Percentiles rank a stretch among this genome's conserved stretches.
Conservation (phyloP, 2,888 invertebrate genomes). For the Lottia gigantea region DNA sequence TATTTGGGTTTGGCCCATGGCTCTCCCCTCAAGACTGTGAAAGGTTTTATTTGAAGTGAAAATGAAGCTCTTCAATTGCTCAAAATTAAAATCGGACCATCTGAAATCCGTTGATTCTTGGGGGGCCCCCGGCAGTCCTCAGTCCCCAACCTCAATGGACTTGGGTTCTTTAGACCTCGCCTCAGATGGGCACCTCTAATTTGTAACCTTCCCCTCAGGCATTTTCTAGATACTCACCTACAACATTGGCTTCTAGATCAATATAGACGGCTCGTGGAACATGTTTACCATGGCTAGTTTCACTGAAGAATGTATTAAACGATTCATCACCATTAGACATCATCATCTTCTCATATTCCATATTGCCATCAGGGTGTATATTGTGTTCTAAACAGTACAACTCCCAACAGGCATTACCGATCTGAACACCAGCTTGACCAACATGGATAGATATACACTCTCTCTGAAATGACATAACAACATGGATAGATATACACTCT, state of each 20-base stretch:
- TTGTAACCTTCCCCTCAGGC: no score
- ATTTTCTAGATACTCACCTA: conserved; percentile 79
- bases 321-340: conserved; percentile 76
- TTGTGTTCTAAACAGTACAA: conserved; percentile 73
- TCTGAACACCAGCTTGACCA: conserved; percentile 70
- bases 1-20: no score
- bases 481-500: no score
- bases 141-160: no score
- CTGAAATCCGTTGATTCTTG: no score
- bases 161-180: no score
- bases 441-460: conserved; percentile 71
- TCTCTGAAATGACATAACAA: conserved; percentile 58
- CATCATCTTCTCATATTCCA: conserved; percentile 44
- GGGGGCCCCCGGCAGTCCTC: no score
- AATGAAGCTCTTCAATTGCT: no score
- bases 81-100: no score
- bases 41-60: no score
- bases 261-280: conserved; percentile 75
- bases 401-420: conserved; percentile 71
- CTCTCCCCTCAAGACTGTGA: no score
- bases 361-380: conserved; percentile 69
- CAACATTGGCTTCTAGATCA: conserved; percentile 95
- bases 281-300: conserved; percentile 95
- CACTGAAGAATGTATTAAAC: conserved; percentile 83
- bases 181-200: no score